Conservation (phyloP, 2,888 invertebrate genomes). For the Baronia brevicornis region DNA sequence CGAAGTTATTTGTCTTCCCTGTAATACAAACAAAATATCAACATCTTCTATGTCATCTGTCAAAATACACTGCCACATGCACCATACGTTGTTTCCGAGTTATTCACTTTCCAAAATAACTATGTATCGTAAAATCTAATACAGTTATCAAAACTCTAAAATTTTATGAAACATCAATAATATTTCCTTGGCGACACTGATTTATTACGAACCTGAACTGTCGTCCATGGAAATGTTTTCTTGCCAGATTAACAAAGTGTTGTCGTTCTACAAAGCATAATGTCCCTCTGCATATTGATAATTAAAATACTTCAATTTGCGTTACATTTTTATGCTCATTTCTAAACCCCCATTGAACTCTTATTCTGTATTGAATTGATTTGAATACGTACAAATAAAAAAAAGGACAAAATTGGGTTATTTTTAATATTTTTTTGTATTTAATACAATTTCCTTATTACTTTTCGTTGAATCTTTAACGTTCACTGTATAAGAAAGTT, state of each 20-base stretch:
- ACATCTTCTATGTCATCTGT: conserved; percentile 59
- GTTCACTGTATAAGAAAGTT: too few species aligned
- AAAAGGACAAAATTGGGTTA: too few species aligned
- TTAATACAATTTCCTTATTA: too few species aligned
- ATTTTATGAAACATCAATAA: conserved; percentile 55
- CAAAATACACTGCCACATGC: conserved; percentile 71
- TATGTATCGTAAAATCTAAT: conserved; percentile 12
- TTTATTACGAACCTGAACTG: conserved; percentile 58
- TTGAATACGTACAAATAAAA: too few species aligned
- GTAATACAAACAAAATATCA: conserved; percentile 70
- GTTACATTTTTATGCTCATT: too few species aligned
- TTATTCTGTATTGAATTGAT: too few species aligned
- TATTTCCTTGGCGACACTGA: conserved; percentile 73
- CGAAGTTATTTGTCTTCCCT: conserved; percentile 43
- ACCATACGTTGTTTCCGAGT: conserved; percentile 23
- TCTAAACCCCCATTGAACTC: too few species aligned
- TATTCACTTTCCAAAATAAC: conserved; percentile 15
- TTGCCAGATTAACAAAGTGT: conserved; percentile 30
- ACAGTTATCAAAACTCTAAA: conserved; percentile 27
- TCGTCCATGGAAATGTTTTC: conserved; percentile 43
- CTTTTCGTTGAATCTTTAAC: too few species aligned
- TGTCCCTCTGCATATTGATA: too few species aligned
- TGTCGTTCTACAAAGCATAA: too few species aligned
- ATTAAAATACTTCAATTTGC: too few species aligned
- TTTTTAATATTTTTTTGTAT: too few species aligned